Evolutionary conservation across 2,797 vertebrate genomes (phyloP).

Genomic region (Novumbra hubbsi): DNA sequence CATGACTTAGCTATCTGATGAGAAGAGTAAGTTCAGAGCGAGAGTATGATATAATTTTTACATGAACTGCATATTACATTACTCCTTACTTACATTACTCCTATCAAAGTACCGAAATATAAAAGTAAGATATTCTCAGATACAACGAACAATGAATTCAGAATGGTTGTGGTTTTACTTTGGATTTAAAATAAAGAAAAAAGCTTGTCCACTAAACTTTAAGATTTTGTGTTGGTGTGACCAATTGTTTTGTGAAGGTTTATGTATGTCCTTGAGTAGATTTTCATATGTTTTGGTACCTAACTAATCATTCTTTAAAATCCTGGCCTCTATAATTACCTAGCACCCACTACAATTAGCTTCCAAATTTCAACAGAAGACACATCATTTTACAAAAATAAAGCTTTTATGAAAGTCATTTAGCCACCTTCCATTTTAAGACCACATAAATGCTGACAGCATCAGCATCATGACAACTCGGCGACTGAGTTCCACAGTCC

Average conservation of each 20-base stretch:
- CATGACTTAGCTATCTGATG: too few relatives aligned
- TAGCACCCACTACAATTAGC: neutral
- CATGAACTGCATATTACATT: neutral
- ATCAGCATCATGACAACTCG: neutral
- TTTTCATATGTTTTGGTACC: neutral
- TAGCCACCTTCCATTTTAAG: constrained; percentile 10
- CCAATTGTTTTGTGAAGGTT: neutral
- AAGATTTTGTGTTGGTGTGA: neutral
- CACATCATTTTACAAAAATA: constrained; percentile 28
- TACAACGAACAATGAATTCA: neutral
- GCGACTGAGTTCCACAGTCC: neutral
- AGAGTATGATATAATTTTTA: too few relatives aligned
- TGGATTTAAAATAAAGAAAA: neutral
- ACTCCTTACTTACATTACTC: neutral
- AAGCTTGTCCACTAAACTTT: neutral
- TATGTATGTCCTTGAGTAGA: neutral
- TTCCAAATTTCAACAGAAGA: neutral
- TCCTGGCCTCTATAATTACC: neutral
- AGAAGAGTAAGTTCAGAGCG: too few relatives aligned
- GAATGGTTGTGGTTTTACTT: neutral
- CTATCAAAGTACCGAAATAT: neutral
- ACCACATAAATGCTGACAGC: neutral
- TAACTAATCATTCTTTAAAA: neutral
- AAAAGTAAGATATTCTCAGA: neutral
- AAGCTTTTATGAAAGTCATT: constrained; percentile 25